These are phyloP conservation scores for Drosophila koepferae DNA, from an alignment of 2,888 invertebrate species.

Conservation along the genomic window DNA sequence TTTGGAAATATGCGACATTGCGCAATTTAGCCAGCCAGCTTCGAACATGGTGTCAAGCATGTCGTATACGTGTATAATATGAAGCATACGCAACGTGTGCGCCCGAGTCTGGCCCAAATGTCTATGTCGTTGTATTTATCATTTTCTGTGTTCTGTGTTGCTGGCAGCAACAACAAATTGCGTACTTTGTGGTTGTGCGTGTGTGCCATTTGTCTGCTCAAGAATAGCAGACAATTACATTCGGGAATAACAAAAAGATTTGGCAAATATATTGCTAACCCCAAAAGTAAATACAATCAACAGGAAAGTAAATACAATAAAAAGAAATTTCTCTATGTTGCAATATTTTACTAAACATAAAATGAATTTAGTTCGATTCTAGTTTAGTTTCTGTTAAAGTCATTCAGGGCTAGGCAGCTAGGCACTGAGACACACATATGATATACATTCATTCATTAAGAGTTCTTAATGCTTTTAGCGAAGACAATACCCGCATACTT, in stretches of 20 bases:
- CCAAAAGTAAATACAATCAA: not conserved
- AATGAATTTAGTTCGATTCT: not conserved
- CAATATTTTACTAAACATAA: not conserved
- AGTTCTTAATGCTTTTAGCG: no score
- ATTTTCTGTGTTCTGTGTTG: not conserved
- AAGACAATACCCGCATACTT: no score
- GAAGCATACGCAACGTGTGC: slow-evolving; percentile 20
- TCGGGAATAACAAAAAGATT: not conserved
- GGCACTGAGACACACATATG: not conserved
- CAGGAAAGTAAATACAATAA: not conserved
- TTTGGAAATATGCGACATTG: slow-evolving; percentile 45
- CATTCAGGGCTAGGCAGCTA: not conserved
- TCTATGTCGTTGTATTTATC: slow-evolving; percentile 10
- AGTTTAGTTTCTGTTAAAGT: no score
- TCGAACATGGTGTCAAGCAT: slow-evolving; percentile 11
- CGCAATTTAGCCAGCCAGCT: slow-evolving; percentile 34
- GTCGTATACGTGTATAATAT: slow-evolving; percentile 23
- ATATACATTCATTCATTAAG: no score
- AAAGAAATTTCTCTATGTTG: not conserved
- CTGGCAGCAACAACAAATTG: slow-evolving; percentile 21
- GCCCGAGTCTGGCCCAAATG: not conserved
- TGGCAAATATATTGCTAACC: not conserved
- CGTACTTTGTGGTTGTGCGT: slow-evolving; percentile 24
- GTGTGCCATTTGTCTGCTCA: slow-evolving; percentile 19
- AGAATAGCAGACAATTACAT: slow-evolving; percentile 1